A percentile compares a stretch with the other conserved stretches of the same genome.
These are phyloP conservation scores for Rhinolophus sinicus DNA, from an alignment of 2,113 vertebrate species.

Conservation along the genomic window DNA sequence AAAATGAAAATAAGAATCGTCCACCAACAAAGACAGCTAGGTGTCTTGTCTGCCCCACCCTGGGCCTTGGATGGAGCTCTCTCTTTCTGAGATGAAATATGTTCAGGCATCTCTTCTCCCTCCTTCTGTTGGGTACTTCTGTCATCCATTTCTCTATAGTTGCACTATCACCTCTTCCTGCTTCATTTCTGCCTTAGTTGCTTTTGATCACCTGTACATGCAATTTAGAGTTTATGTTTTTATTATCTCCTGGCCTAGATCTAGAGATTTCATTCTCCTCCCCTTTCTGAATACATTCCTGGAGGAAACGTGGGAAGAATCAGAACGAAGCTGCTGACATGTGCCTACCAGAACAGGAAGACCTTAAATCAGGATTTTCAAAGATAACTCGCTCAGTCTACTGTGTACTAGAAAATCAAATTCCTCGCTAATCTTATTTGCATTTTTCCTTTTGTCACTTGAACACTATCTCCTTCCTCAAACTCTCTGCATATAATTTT, in stretches of 20 bases:
- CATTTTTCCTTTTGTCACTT: background rate
- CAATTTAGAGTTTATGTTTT: background rate
- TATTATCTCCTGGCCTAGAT: background rate
- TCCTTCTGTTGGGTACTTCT: fast-evolving
- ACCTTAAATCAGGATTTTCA: background rate
- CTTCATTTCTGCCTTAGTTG: background rate
- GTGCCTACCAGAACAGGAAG: background rate
- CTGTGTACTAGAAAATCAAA: background rate
- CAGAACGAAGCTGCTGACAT: background rate
- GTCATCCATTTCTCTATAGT: background rate
- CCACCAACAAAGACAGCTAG: background rate
- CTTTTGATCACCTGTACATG: background rate
- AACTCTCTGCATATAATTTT: background rate
- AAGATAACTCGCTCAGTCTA: background rate
- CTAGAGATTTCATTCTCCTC: background rate
- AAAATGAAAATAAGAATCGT: background rate
- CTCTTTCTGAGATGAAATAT: background rate
- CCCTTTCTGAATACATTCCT: background rate
- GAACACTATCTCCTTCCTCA: background rate
- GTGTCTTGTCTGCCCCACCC: background rate
- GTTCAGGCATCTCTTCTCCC: background rate
- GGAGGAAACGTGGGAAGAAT: background rate
- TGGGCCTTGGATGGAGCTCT: background rate
- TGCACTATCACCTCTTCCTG: background rate
- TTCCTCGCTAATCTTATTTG: background rate